These are phyloP conservation scores for Hydrochoerus hydrochaeris DNA, from an alignment of 2,113 vertebrate species.

Conservation along the genomic window DNA sequence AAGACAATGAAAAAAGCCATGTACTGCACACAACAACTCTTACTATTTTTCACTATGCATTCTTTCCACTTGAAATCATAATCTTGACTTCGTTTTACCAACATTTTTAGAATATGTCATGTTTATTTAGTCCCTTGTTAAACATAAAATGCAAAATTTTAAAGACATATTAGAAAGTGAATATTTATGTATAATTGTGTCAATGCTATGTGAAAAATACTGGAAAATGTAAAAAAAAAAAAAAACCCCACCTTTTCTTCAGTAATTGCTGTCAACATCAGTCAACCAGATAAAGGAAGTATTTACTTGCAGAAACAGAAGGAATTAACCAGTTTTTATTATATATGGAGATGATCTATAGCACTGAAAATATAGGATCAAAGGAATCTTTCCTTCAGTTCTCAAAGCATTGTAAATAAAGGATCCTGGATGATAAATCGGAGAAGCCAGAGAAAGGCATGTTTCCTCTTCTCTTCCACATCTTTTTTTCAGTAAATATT, in stretches of 20 bases:
- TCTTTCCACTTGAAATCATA: background rate
- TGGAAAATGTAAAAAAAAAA: slow-evolving; percentile 15
- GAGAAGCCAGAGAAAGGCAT: background rate
- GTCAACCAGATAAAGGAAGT: background rate
- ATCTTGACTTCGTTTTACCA: background rate
- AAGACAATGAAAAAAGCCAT: background rate
- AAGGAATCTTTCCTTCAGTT: background rate
- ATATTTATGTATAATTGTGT: background rate
- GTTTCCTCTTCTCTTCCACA: background rate
- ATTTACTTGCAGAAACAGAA: background rate
- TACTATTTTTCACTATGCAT: background rate
- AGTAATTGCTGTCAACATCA: background rate
- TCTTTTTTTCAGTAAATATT: background rate
- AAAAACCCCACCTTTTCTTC: background rate
- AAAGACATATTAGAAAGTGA: background rate
- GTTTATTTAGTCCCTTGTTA: background rate
- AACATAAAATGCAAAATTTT: background rate
- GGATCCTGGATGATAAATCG: background rate
- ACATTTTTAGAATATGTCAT: background rate
- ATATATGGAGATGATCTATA: background rate
- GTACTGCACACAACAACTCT: background rate
- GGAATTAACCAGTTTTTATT: background rate
- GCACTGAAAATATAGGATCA: background rate
- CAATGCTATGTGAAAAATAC: background rate
- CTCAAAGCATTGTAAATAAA: background rate